These are phyloP conservation scores for Otolemur garnettii DNA, from an alignment of 2,113 vertebrate genomes.

Conservation along the genomic window DNA sequence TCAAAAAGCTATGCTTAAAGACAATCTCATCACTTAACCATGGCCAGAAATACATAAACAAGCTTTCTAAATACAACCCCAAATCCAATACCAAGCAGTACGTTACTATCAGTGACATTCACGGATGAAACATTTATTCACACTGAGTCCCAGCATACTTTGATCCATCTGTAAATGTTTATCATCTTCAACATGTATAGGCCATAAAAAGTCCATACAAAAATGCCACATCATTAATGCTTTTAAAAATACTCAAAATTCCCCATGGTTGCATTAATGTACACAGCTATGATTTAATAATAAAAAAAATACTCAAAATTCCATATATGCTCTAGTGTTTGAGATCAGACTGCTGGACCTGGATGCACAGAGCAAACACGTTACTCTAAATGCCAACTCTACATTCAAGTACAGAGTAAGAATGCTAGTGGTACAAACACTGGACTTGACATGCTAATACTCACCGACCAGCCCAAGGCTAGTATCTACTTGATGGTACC, in stretches of 20 bases:
- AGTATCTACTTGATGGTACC: background rate
- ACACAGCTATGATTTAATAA: no score
- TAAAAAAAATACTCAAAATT: background rate
- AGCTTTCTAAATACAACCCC: constrained; percentile 22
- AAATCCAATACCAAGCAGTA: background rate
- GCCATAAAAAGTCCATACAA: background rate
- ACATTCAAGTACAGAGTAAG: constrained; percentile 64
- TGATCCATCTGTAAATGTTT: background rate
- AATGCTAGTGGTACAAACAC: constrained; percentile 59
- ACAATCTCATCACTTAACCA: background rate
- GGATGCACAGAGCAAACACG: constrained; percentile 66
- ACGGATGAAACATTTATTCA: background rate
- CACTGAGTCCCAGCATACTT: background rate
- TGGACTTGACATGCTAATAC: constrained; percentile 32
- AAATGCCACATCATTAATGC: background rate
- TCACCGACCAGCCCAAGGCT: background rate
- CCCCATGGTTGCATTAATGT: no score
- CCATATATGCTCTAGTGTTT: background rate
- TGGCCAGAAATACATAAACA: background rate
- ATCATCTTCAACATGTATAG: background rate
- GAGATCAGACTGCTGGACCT: background rate
- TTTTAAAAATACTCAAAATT: background rate
- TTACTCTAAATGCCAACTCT: background rate
- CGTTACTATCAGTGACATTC: background rate
- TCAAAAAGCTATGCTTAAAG: constrained; percentile 32